phyloP scores from a whole-genome alignment of 2,888 invertebrate species.

The Lepas anatifera region DNA sequence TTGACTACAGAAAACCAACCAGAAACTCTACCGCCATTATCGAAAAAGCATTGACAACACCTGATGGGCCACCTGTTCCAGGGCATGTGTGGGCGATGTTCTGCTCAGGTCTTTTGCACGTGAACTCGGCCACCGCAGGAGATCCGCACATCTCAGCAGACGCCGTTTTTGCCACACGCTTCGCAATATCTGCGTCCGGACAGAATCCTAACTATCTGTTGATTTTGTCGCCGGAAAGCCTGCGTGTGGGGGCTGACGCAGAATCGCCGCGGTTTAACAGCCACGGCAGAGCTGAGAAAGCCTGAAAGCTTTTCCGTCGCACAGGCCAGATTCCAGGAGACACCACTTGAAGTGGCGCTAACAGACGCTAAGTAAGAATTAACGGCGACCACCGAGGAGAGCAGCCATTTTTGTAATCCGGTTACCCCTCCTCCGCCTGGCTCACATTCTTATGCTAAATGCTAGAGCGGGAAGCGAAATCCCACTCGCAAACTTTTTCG shows the following conservation, averaged over 20 bases:
- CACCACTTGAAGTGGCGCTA: background rate
- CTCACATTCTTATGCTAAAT: conserved; percentile 6
- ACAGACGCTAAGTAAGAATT: background rate
- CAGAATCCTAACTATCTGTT: background rate
- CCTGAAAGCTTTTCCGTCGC: background rate
- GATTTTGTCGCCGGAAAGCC: background rate
- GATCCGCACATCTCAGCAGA: too few relatives aligned
- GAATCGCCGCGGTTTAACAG: background rate
- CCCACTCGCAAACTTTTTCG: background rate
- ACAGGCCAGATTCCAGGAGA: background rate
- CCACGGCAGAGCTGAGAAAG: too few relatives aligned
- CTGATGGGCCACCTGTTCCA: too few relatives aligned
- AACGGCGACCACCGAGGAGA: background rate
- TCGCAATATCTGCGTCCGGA: too few relatives aligned
- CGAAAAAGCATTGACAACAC: too few relatives aligned
- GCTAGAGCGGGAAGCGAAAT: too few relatives aligned
- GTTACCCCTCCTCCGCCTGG: background rate
- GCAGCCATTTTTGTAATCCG: background rate
- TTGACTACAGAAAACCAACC: too few relatives aligned
- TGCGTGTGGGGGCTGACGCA: background rate
- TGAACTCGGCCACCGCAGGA: too few relatives aligned
- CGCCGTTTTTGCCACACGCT: too few relatives aligned
- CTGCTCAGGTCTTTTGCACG: too few relatives aligned
- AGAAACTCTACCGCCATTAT: too few relatives aligned
- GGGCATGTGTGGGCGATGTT: too few relatives aligned